Evolutionary conservation across 2,888 invertebrate species (phyloP).

Genomic region (Coenonympha arcania): DNA sequence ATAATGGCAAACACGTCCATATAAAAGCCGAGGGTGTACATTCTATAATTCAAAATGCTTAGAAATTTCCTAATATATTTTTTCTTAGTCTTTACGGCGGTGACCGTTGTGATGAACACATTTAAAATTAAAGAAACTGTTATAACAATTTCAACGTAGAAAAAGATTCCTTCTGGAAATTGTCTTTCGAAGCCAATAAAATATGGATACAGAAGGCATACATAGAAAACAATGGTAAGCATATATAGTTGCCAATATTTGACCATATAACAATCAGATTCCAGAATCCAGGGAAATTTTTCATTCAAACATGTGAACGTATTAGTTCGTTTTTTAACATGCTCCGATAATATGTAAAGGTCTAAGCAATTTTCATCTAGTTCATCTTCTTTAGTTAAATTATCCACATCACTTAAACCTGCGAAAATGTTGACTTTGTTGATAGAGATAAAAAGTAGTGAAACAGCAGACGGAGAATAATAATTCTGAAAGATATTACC

Average conservation of each 20-base stretch:
- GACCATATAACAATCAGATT: slow-evolving; percentile 57
- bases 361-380: slow-evolving; percentile 60
- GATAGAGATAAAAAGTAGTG: not conserved
- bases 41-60: slow-evolving; percentile 54
- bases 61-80: slow-evolving; percentile 48
- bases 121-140: slow-evolving; percentile 59
- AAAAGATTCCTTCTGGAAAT: slow-evolving; percentile 55
- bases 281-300: slow-evolving; percentile 67
- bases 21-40: slow-evolving; percentile 67
- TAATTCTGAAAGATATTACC: slow-evolving; percentile 36
- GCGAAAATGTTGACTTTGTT: slow-evolving; percentile 17
- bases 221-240: slow-evolving; percentile 52
- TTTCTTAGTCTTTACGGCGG: slow-evolving; percentile 66
- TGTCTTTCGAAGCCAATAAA: slow-evolving; percentile 57
- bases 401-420: slow-evolving; percentile 51
- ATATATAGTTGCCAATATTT: slow-evolving; percentile 68
- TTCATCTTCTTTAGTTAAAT: slow-evolving; percentile 46
- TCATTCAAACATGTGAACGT: slow-evolving; percentile 54
- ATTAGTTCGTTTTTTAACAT: slow-evolving; percentile 53
- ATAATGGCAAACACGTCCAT: slow-evolving; percentile 66
- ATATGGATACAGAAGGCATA: slow-evolving; percentile 66
- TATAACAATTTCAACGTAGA: slow-evolving; percentile 54
- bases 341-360: slow-evolving; percentile 63
- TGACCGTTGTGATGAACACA: slow-evolving; percentile 55
- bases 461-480: not conserved